Conservation (phyloP, 2,113 vertebrate genomes). For the Cettia cetti region DNA sequence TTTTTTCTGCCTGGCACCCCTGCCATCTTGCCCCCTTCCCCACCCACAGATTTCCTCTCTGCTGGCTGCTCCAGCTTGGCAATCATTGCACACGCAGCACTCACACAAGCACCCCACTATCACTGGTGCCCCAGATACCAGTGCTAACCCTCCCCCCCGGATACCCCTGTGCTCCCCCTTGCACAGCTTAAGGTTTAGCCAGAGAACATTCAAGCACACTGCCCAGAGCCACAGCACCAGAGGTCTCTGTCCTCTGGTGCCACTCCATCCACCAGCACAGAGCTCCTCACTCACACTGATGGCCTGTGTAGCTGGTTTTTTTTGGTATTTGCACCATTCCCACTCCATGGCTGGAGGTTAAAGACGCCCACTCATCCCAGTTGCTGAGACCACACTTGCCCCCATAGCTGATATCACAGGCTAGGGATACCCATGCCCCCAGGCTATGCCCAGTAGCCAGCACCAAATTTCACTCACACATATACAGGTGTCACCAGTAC, state of each 20-base stretch:
- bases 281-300: not conserved
- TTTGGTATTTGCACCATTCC: not conserved
- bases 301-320: fast-evolving
- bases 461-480: not conserved
- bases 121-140: not conserved
- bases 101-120: not conserved
- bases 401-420: not conserved
- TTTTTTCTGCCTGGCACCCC: not conserved
- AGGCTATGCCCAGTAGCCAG: not conserved
- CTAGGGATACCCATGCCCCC: fast-evolving
- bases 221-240: not conserved
- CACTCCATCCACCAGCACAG: not conserved
- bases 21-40: too few relatives aligned
- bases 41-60: fast-evolving
- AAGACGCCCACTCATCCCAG: not conserved
- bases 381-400: fast-evolving
- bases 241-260: fast-evolving
- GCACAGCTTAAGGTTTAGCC: not conserved
- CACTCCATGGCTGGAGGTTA: not conserved
- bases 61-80: not conserved
- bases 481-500: not conserved
- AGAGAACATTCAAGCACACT: not conserved
- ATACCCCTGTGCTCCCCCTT: not conserved
- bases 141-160: fast-evolving
- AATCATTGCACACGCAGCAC: not conserved